Evolutionary conservation across 2,797 vertebrate species (phyloP), one percentile per base, ranked within the genome.

Genomic region (Hozukius guyotensis): DNA sequence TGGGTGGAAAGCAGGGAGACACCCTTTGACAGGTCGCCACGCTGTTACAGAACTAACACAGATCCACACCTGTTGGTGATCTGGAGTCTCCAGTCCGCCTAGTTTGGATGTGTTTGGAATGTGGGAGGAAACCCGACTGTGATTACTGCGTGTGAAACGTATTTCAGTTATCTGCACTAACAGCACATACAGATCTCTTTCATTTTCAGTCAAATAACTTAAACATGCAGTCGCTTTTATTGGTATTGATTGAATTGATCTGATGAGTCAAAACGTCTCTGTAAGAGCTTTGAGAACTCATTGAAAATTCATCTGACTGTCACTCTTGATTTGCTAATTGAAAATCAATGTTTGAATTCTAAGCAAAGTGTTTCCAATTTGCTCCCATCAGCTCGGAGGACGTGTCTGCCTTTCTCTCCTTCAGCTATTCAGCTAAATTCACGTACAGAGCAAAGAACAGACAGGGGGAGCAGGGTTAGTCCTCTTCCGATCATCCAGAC

Each of bases 21-120:
- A 59, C 32, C 67, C 24, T 32, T 31, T 75, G 84, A 83, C 66
- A 69, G 65, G 25, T 12, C 13, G 46, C 72, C 77, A 76, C 42
- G 38, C 52, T 24, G 18, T 53, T 4, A 59, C 34, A 52, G 22
- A 69, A n/a, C 72, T 8, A 60, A 71, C 46, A 46, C 32, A 75
- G 53, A 82, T 59, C 60, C 60, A 77, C 77, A 85, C 71, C 81
- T 80, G 72, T 46, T 14, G 66, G 42, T 8, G 69, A 77, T 64
- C 59, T 57, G 38, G 32, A 57, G 78, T 29, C 14, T 63, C 8
- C 8, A 18, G 42, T 80, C 78, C 75, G 79, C 56, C 63, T 84
- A 57, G 60, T 74, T 66, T 25, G 10, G 34, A 49, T 22, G 65
- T 65, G 46, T 62, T 20, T 59, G 77, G 75, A 81, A 89, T 77